These are phyloP conservation scores for Amazona ochrocephala DNA, from an alignment of 2,797 vertebrate genomes.

Conservation along the genomic window DNA sequence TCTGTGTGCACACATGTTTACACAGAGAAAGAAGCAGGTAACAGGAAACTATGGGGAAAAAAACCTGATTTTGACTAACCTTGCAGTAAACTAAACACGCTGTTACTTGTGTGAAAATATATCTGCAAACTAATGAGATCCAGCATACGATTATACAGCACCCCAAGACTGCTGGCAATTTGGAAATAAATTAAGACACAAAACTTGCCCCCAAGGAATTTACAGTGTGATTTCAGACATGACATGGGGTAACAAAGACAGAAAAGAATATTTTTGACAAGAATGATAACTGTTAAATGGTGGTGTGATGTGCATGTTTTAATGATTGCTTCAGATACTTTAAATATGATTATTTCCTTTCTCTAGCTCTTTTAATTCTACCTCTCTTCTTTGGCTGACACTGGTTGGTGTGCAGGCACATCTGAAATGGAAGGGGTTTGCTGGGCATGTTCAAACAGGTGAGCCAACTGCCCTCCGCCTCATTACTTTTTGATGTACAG, in stretches of 20 bases:
- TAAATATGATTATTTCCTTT: background rate
- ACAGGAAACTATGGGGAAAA: background rate
- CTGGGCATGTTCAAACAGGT: background rate
- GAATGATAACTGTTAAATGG: background rate
- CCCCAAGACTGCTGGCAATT: background rate
- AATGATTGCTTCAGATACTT: background rate
- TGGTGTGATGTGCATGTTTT: background rate
- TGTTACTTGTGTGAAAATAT: background rate
- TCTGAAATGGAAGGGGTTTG: background rate
- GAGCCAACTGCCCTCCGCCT: background rate
- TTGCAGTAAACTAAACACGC: background rate
- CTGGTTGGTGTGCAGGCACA: background rate
- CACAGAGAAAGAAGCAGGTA: background rate
- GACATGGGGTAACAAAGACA: background rate
- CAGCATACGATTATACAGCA: background rate
- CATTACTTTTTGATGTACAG: background rate
- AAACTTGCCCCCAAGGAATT: background rate
- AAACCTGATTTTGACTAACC: rapidly evolving
- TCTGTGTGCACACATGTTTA: background rate
- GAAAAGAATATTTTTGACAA: background rate
- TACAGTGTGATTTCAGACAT: background rate
- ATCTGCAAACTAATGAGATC: background rate
- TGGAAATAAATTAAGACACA: slow-evolving; percentile 1
- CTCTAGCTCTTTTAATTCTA: background rate
- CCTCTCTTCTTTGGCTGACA: background rate